Evolutionary conservation across 2,888 invertebrate genomes (phyloP).

Genomic region (Lasius fuliginosus): DNA sequence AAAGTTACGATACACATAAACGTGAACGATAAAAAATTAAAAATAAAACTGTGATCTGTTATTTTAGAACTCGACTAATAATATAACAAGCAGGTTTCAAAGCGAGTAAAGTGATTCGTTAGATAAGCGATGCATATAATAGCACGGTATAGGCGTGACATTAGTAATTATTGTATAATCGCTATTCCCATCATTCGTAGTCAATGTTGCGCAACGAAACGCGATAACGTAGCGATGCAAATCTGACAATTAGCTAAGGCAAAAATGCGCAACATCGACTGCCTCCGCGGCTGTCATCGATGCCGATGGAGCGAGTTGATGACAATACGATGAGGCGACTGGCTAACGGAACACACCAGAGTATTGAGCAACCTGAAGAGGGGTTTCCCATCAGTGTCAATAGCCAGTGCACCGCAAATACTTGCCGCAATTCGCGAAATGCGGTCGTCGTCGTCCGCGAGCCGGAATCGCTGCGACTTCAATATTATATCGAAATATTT

Average conservation of each 20-base stretch:
- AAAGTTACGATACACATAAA: neutral
- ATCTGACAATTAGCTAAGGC: slow-evolving; percentile 70
- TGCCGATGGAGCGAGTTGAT: slow-evolving; percentile 59
- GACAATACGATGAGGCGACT: slow-evolving; percentile 68
- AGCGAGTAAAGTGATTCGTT: neutral
- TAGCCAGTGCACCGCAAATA: slow-evolving; percentile 42
- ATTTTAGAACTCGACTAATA: neutral
- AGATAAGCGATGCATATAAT: slow-evolving; percentile 18
- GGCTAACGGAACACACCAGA: slow-evolving; percentile 58
- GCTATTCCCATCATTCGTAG: neutral
- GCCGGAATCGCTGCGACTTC: neutral
- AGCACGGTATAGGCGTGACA: slow-evolving; percentile 5
- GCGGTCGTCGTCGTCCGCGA: slow-evolving; percentile 28
- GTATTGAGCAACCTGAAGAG: slow-evolving; percentile 63
- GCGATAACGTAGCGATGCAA: slow-evolving; percentile 44
- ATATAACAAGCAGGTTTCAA: neutral
- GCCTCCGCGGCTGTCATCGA: slow-evolving; percentile 67
- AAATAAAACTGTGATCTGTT: neutral
- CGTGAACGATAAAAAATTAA: neutral
- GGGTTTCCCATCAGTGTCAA: slow-evolving; percentile 26
- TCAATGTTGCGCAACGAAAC: slow-evolving; percentile 53
- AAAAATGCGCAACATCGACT: slow-evolving; percentile 75
- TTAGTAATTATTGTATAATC: slow-evolving; percentile 36
- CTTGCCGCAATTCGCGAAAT: slow-evolving; percentile 50
- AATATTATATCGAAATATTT: neutral